A percentile compares a stretch with the other conserved stretches of the same genome.
Conservation (phyloP, 2,888 invertebrate species). For the Muschampia plurimacula region DNA sequence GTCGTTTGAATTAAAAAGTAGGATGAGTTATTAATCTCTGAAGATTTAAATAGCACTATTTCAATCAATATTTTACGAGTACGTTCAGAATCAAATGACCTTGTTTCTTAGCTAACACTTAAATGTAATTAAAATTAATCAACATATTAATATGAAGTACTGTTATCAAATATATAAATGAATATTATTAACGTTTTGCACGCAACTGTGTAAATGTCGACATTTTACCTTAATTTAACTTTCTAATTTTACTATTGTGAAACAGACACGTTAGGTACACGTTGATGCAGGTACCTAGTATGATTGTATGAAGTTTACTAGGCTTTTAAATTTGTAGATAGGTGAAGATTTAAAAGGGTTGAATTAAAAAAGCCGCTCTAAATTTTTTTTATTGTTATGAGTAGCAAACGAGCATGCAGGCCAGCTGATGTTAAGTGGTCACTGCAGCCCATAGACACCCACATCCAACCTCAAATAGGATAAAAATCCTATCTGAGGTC, state of each 20-base stretch:
- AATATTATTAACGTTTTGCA: slow-evolving; percentile 20
- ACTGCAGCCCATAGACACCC: too few relatives aligned
- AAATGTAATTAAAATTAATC: slow-evolving; percentile 23
- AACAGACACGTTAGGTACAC: not conserved
- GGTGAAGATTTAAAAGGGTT: too few relatives aligned
- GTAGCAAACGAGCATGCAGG: too few relatives aligned
- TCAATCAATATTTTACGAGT: not conserved
- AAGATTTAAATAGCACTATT: not conserved
- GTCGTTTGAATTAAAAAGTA: too few relatives aligned
- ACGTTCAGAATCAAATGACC: not conserved
- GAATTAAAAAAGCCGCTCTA: too few relatives aligned
- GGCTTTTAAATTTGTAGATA: too few relatives aligned
- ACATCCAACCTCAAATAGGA: too few relatives aligned
- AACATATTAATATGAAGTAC: slow-evolving; percentile 24
- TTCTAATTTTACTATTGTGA: slow-evolving; percentile 11
- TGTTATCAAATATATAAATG: slow-evolving; percentile 24
- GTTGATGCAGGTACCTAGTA: not conserved
- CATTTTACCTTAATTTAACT: slow-evolving; percentile 22
- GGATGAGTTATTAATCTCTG: not conserved
- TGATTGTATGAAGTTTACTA: too few relatives aligned
- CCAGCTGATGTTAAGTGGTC: too few relatives aligned
- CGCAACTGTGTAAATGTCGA: slow-evolving; percentile 11
- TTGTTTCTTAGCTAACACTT: slow-evolving; percentile 12
- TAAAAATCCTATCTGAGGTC: too few relatives aligned
- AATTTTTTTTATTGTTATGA: too few relatives aligned